Evolutionary conservation across 1,140 invertebrate species (phyloP), one percentile per base, ranked within the genome.

Genomic region (Penaeus vannamei): DNA sequence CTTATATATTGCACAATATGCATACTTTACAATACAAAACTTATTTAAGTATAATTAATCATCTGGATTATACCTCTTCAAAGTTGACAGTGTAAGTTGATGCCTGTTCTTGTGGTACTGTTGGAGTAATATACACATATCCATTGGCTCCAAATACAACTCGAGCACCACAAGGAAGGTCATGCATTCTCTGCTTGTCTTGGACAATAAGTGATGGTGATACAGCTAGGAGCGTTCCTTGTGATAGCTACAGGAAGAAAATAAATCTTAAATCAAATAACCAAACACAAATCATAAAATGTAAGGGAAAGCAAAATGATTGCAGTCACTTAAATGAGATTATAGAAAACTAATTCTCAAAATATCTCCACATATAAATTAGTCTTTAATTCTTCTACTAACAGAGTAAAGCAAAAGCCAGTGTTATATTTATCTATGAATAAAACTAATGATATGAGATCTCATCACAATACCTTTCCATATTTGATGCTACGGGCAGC

Each of bases 81-180:
- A 90, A 91, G 46, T 90, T 90, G 42, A 90, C 90, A 26, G 89
- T 89, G 80, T 90, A 86, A 23, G 85, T 84, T 42, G 90, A 86
- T 76, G 86, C 62, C n/a, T 91, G 87, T 29, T 92, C 90, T 81
- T 91, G 85, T 19, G 80, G 77, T 26, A 92, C 90, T 19, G 94
- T 95, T 23, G 97, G 97, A 85, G 95, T 96, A 80, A 99, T 97
- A 98, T 98, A 99, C 84, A 99, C 96, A 91, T 96, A 99, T 0
- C 99, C 99, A 93, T 99, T 99, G 91, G 98, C 98, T 17, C 98
- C 98, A 17, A 99, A 94, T 86, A 99, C 99, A 17, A 99, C 94
- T 91, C 96, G 97, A 0, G 96, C 96, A 0, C 98, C 98, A 93
- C 96, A 97, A 1, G 96, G 95, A 60, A 99, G 94, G 93, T 97